Conservation (phyloP, 2,888 invertebrate genomes). For the Hyalella azteca region DNA sequence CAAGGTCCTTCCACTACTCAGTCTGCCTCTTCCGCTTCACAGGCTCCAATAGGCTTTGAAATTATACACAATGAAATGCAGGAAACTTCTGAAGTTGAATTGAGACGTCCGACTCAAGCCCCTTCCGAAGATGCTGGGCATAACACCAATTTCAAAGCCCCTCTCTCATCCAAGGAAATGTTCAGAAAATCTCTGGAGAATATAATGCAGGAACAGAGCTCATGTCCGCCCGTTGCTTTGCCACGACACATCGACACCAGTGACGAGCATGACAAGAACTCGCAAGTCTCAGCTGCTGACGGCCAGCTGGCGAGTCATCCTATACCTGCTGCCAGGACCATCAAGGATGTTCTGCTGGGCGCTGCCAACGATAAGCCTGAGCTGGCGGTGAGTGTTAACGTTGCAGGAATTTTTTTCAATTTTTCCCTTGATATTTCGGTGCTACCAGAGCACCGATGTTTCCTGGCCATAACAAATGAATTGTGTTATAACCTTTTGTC, state of each 20-base stretch:
- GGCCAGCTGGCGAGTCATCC: constrained; percentile 30
- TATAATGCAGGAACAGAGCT: constrained; percentile 50
- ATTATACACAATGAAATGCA: not conserved
- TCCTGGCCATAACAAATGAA: no score
- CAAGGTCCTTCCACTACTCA: not conserved
- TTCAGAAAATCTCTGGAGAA: constrained; percentile 52
- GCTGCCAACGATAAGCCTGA: constrained; percentile 38
- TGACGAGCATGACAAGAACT: not conserved
- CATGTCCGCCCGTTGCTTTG: constrained; percentile 42
- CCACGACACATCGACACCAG: not conserved
- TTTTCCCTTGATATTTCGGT: no score
- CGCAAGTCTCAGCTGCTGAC: not conserved
- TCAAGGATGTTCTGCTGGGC: not conserved
- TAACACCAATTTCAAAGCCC: no score
- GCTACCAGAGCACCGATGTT: no score
- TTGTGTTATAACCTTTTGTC: no score
- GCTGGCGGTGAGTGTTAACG: constrained; percentile 43
- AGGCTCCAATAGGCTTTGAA: constrained; percentile 39
- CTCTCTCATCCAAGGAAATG: not conserved
- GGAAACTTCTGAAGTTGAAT: no score
- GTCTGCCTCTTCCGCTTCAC: not conserved
- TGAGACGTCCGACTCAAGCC: no score
- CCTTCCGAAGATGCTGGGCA: no score
- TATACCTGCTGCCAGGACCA: constrained; percentile 38
- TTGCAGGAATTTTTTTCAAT: no score